Percentiles rank a stretch among this genome's conserved stretches.
Conservation (phyloP, 2,888 invertebrate genomes). For the Ornithoptera alexandrae region DNA sequence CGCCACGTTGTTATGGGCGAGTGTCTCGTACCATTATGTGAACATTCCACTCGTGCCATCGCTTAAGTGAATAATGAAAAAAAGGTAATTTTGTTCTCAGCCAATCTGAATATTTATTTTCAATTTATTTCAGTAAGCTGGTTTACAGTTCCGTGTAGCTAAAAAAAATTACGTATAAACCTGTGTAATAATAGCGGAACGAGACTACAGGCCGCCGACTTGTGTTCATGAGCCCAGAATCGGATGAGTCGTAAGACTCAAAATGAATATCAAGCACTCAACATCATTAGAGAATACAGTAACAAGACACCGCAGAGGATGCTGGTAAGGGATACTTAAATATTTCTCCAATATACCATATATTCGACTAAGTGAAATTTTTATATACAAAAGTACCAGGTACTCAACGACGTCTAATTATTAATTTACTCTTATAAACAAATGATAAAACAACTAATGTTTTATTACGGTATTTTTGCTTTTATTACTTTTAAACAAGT, state of each 20-base stretch:
- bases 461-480: no score
- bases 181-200: slow-evolving; percentile 5
- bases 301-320: slow-evolving; percentile 1
- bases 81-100: not conserved
- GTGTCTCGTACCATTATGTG: no score
- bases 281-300: no score
- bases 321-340: slow-evolving; percentile 6
- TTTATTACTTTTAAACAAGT: no score
- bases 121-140: slow-evolving; percentile 7
- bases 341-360: slow-evolving; percentile 1
- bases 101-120: not conserved
- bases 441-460: no score
- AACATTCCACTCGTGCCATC: no score
- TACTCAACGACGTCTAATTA: not conserved
- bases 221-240: no score
- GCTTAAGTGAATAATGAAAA: not conserved
- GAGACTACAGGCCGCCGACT: no score
- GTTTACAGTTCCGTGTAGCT: slow-evolving; percentile 5
- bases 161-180: slow-evolving; percentile 1
- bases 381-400: not conserved
- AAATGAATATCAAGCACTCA: no score
- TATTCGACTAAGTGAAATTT: not conserved
- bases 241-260: no score
- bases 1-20: no score
- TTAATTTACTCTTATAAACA: no score